These are phyloP conservation scores for Phyllopteryx taeniolatus DNA, from an alignment of 2,113 vertebrate genomes.

Conservation along the genomic window DNA sequence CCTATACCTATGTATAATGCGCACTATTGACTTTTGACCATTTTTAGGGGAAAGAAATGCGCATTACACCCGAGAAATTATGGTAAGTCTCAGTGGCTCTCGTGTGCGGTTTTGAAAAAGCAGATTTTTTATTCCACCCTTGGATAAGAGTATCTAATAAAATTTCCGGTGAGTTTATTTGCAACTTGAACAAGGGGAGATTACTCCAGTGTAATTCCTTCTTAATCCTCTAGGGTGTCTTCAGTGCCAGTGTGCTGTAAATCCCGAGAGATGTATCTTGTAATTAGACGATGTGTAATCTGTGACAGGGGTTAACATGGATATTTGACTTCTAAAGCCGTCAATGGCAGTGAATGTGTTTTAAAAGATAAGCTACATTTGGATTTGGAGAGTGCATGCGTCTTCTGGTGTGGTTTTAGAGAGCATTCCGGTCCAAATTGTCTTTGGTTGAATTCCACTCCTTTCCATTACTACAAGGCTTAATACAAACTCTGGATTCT, in stretches of 20 bases:
- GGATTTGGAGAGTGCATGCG: neutral
- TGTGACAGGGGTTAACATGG: neutral
- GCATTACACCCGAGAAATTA: too few relatives aligned
- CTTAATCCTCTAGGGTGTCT: slow-evolving; percentile 2
- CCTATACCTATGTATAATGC: too few relatives aligned
- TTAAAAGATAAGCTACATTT: neutral
- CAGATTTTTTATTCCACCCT: neutral
- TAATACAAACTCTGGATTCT: neutral
- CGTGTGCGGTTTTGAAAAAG: neutral
- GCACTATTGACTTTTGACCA: too few relatives aligned
- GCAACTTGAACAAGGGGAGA: neutral
- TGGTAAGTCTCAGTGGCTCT: too few relatives aligned
- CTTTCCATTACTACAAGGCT: neutral
- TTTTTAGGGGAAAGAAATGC: too few relatives aligned
- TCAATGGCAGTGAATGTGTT: neutral
- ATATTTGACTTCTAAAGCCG: too few relatives aligned
- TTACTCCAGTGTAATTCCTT: slow-evolving; percentile 14
- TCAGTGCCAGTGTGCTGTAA: neutral
- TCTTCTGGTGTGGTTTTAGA: neutral
- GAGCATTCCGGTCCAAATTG: neutral
- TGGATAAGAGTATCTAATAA: neutral
- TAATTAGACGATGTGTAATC: slow-evolving; percentile 36
- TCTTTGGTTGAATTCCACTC: slow-evolving; percentile 1
- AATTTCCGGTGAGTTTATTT: neutral
- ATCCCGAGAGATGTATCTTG: slow-evolving; percentile 8